Evolutionary conservation across 2,888 invertebrate genomes (phyloP).

Genomic region (Venusia cambrica): DNA sequence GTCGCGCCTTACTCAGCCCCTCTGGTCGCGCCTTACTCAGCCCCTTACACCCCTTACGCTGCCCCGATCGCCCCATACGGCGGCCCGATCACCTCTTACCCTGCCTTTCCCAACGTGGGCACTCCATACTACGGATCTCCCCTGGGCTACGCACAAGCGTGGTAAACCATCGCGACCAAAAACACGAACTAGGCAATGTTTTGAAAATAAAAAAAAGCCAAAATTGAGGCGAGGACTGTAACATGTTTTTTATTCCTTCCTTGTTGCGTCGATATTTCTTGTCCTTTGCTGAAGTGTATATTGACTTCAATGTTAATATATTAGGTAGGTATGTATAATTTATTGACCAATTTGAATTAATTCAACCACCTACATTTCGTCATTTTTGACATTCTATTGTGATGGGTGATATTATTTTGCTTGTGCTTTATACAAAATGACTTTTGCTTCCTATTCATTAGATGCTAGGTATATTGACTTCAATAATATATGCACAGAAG

Average conservation of each 20-base stretch:
- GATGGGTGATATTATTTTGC: no score
- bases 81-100: constrained; percentile 9
- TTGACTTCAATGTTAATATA: no score
- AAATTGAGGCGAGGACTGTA: constrained; percentile 30
- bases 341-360: no score
- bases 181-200: constrained; percentile 4
- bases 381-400: no score
- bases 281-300: no score
- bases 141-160: constrained; percentile 25
- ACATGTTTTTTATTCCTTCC: constrained; percentile 18
- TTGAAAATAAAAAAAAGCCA: constrained; percentile 24
- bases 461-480: no score
- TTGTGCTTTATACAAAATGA: no score
- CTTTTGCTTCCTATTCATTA: no score
- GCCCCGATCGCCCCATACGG: constrained; percentile 5
- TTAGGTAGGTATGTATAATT: no score
- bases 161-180: constrained; percentile 9
- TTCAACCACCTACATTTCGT: no score
- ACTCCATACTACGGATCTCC: constrained; percentile 13
- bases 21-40: constrained; percentile 25
- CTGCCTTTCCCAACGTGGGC: not conserved
- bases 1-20: constrained; percentile 35
- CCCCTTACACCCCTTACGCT: constrained; percentile 4
- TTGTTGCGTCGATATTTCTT: no score
- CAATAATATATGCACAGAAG: no score